A percentile compares a stretch with the other conserved stretches of the same genome.
These are phyloP conservation scores for Calephelis perditalis DNA, from an alignment of 2,888 invertebrate genomes.

Conservation along the genomic window DNA sequence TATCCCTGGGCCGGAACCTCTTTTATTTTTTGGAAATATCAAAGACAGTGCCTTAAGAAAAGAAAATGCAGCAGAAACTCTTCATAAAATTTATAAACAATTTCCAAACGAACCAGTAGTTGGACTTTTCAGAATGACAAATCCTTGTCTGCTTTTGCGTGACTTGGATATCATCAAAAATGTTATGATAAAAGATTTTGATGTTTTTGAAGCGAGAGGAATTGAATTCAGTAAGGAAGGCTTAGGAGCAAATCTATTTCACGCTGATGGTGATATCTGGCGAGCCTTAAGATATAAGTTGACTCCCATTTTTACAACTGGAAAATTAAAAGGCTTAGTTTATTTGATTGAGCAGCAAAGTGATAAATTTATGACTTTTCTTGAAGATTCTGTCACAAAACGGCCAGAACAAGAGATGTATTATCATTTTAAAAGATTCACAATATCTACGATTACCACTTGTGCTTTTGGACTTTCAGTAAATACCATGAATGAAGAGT, in stretches of 20 bases:
- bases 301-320: constrained; percentile 11
- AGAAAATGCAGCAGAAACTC: constrained; percentile 26
- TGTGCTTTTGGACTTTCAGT: constrained; percentile 11
- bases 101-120: constrained; percentile 49
- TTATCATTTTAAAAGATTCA: not conserved
- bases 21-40: constrained; percentile 42
- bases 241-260: constrained; percentile 40
- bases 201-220: constrained; percentile 44
- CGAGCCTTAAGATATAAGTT: constrained; percentile 35
- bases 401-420: constrained; percentile 1
- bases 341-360: constrained; percentile 44
- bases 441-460: constrained; percentile 5
- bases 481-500: not conserved
- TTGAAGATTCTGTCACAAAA: not conserved
- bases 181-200: not conserved
- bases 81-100: constrained; percentile 39
- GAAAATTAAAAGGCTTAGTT: constrained; percentile 42
- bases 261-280: constrained; percentile 48
- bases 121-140: constrained; percentile 46
- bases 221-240: constrained; percentile 36
- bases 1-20: constrained; percentile 40
- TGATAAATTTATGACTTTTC: constrained; percentile 24
- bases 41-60: constrained; percentile 35
- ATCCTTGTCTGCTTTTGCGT: constrained; percentile 42
- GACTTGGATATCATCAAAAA: constrained; percentile 39